Conservation (phyloP, 2,888 invertebrate genomes). For the Teleiodes luculella region DNA sequence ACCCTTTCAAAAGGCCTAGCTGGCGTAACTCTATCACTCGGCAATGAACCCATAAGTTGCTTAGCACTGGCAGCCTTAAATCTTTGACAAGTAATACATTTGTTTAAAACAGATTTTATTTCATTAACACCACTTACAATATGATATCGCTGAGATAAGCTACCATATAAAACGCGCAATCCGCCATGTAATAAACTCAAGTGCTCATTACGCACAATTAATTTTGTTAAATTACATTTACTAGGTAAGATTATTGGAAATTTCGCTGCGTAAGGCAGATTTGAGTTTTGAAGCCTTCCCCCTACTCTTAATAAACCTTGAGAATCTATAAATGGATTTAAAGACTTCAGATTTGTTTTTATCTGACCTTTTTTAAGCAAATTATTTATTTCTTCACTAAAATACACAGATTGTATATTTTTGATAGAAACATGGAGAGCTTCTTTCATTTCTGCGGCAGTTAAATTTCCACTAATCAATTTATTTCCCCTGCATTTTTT, state of each 20-base stretch:
- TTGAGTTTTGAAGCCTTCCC: not conserved
- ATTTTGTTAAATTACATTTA: slow-evolving; percentile 9
- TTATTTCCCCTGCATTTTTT: not conserved
- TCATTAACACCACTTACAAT: slow-evolving; percentile 15
- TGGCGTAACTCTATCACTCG: not conserved
- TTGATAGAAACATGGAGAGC: not conserved
- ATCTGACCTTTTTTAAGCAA: not conserved
- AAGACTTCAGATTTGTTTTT: not conserved
- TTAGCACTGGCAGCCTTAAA: not conserved
- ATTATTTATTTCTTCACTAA: not conserved
- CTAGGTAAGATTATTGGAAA: slow-evolving; percentile 17
- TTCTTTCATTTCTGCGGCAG: not conserved
- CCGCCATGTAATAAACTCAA: slow-evolving; percentile 15
- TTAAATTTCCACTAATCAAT: not conserved
- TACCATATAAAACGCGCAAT: slow-evolving; percentile 7
- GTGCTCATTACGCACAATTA: slow-evolving; percentile 16
- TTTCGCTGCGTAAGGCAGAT: slow-evolving; percentile 1
- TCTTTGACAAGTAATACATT: not conserved
- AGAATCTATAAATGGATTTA: not conserved
- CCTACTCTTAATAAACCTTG: not conserved
- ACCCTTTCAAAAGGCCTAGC: not conserved
- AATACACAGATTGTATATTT: not conserved
- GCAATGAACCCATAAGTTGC: slow-evolving; percentile 8
- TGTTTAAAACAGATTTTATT: slow-evolving; percentile 10
- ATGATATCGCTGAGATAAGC: slow-evolving; percentile 12